These are phyloP conservation scores for Salvelinus fontinalis DNA, from an alignment of 2,113 vertebrate species.

Conservation along the genomic window DNA sequence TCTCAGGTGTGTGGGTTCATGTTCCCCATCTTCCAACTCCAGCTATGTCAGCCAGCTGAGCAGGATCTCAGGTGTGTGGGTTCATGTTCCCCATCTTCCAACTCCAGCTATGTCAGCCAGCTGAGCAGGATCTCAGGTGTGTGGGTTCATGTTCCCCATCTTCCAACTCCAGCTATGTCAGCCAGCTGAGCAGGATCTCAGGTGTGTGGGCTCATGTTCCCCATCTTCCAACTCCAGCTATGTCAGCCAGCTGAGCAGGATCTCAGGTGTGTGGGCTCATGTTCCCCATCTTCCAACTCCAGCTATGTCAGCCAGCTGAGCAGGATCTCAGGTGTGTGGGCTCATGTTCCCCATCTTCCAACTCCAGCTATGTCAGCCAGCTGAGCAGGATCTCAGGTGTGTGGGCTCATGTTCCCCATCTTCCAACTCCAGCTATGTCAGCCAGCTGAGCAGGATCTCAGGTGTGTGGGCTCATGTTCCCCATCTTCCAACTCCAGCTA, in stretches of 20 bases:
- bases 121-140: slow-evolving; percentile 93
- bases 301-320: slow-evolving; percentile 98
- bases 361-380: slow-evolving; percentile 90
- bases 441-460: slow-evolving; percentile 96
- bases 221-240: slow-evolving; percentile 61
- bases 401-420: background rate
- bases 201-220: slow-evolving; percentile 62
- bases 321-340: slow-evolving; percentile 85
- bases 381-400: slow-evolving; percentile 93
- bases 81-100: background rate
- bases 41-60: slow-evolving; percentile 98
- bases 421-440: slow-evolving; percentile 79
- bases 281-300: background rate
- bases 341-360: background rate
- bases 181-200: slow-evolving; percentile 96
- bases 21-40: background rate
- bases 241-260: slow-evolving; percentile 95
- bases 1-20: slow-evolving; percentile 78
- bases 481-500: slow-evolving; percentile 61
- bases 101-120: slow-evolving; percentile 90
- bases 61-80: slow-evolving; percentile 85
- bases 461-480: slow-evolving; percentile 62
- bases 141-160: background rate
- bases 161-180: slow-evolving; percentile 79
- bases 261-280: slow-evolving; percentile 78